phyloP scores from a whole-genome alignment of 2,797 vertebrate species.

The Loris lydekkerianus region DNA sequence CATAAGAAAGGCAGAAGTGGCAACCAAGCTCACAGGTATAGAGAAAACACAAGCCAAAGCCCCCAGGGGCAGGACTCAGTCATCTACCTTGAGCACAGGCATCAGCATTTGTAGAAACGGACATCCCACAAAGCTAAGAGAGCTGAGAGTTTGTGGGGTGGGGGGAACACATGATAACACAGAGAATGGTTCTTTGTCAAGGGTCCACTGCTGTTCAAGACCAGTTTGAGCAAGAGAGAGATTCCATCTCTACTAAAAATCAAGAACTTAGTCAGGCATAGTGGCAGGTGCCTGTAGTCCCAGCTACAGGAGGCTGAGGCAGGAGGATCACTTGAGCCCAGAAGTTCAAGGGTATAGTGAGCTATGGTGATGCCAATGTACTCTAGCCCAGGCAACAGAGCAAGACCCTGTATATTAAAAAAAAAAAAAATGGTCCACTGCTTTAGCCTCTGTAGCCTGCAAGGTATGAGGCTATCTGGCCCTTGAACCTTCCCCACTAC shows the following conservation, averaged over 20 bases:
- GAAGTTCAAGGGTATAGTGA: too few species aligned
- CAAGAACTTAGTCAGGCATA: too few species aligned
- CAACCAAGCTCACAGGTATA: background rate
- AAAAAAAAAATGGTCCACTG: too few species aligned
- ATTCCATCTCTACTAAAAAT: too few species aligned
- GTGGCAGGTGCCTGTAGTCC: too few species aligned
- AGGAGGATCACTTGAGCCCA: too few species aligned
- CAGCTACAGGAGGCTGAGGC: too few species aligned
- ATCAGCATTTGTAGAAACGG: accelerated
- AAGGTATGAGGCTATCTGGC: accelerated
- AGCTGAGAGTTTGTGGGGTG: background rate
- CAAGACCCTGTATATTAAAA: too few species aligned
- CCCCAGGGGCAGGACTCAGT: background rate
- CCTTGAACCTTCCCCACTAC: background rate
- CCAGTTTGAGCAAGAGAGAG: too few species aligned
- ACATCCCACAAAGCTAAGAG: background rate
- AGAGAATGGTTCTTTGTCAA: background rate
- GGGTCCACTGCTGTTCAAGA: too few species aligned
- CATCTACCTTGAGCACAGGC: background rate
- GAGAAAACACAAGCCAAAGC: background rate
- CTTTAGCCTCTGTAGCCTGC: background rate
- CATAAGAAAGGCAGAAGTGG: background rate
- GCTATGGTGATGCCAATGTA: too few species aligned
- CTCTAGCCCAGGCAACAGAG: too few species aligned
- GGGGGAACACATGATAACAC: background rate